These are phyloP conservation scores for Lateolabrax maculatus DNA, from an alignment of 2,797 vertebrate genomes.

Conservation along the genomic window DNA sequence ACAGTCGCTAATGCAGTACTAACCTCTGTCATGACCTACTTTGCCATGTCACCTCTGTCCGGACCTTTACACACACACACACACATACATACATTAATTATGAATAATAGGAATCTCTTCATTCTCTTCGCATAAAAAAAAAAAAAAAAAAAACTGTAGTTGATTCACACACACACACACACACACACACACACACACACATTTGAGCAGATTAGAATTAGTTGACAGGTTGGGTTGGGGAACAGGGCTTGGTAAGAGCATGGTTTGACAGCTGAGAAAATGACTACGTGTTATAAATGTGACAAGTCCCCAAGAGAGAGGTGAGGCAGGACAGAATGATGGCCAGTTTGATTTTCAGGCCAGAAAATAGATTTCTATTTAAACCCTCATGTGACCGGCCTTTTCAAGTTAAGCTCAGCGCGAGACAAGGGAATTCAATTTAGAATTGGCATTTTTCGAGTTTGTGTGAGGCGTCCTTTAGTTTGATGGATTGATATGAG, in stretches of 20 bases:
- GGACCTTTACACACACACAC: constrained; percentile 48
- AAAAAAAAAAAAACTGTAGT: constrained; percentile 19
- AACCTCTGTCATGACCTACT: constrained; percentile 85
- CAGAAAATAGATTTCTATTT: constrained; percentile 81
- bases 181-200: constrained; percentile 3
- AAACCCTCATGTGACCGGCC: constrained; percentile 78
- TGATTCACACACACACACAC: constrained; percentile 21
- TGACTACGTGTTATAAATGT: constrained; percentile 84
- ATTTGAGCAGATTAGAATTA: constrained; percentile 67
- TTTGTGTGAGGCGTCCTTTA: constrained; percentile 34
- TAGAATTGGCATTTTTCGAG: constrained; percentile 62
- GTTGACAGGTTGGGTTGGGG: constrained; percentile 63
- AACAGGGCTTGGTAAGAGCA: constrained; percentile 64
- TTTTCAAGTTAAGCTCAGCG: constrained; percentile 69
- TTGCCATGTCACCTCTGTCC: constrained; percentile 68
- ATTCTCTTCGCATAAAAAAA: no score
- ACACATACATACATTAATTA: constrained; percentile 47
- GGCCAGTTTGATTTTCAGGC: constrained; percentile 81
- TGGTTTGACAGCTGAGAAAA: constrained; percentile 86
- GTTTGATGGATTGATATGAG: constrained; percentile 74
- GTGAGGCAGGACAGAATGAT: constrained; percentile 74
- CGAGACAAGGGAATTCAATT: constrained; percentile 72
- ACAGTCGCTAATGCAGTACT: constrained; percentile 85
- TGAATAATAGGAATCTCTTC: constrained; percentile 46
- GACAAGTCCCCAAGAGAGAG: constrained; percentile 80